These are phyloP conservation scores for Thaleichthys pacificus DNA, from an alignment of 2,797 vertebrate genomes.

Conservation along the genomic window DNA sequence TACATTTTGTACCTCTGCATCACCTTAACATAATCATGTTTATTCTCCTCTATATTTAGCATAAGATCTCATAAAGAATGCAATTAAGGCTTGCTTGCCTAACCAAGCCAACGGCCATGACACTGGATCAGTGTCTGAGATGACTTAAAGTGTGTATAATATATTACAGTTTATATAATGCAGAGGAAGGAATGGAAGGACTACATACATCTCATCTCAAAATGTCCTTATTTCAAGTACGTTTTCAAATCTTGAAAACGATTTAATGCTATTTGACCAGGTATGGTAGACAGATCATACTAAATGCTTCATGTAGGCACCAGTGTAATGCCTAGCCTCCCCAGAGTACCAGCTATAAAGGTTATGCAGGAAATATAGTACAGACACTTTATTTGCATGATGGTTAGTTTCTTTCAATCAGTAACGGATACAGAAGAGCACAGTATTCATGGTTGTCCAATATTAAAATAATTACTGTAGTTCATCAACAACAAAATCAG, in stretches of 20 bases:
- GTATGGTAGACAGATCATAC: background rate
- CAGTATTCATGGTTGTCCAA: conserved; percentile 41
- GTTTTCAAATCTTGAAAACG: too few species aligned
- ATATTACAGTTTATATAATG: too few species aligned
- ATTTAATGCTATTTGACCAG: too few species aligned
- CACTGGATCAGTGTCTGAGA: conserved; percentile 31
- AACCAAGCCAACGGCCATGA: conserved; percentile 40
- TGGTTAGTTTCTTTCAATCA: conserved; percentile 15
- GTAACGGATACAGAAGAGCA: conserved; percentile 17
- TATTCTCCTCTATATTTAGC: background rate
- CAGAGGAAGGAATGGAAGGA: too few species aligned
- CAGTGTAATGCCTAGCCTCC: background rate
- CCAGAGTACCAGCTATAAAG: background rate
- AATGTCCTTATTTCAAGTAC: too few species aligned
- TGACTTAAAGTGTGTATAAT: background rate
- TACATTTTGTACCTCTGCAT: background rate
- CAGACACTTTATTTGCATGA: conserved; percentile 46
- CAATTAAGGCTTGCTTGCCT: conserved; percentile 50
- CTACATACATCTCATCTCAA: too few species aligned
- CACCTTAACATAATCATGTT: conserved; percentile 7
- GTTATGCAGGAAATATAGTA: background rate
- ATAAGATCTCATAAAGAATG: conserved; percentile 41
- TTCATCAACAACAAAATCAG: conserved; percentile 30
- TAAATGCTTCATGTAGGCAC: background rate
- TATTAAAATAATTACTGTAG: conserved; percentile 51